phyloP scores from a whole-genome alignment of 2,888 invertebrate species.

The Meghimatium bilineatum region DNA sequence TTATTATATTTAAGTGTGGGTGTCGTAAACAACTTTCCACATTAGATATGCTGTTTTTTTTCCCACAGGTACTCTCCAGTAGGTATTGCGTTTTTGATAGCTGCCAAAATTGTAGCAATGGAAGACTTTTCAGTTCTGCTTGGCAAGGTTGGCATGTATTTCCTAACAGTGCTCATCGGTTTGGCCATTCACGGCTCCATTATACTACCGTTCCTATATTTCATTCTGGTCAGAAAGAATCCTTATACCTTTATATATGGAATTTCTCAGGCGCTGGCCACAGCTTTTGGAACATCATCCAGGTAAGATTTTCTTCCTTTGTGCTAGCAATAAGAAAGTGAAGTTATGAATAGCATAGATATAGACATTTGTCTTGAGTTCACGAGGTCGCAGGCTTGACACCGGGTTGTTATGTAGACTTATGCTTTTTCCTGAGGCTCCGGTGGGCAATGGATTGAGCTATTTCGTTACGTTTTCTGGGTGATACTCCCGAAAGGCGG shows the following conservation, averaged over 20 bases:
- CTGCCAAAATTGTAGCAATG: slow-evolving; percentile 93
- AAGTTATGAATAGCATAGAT: too few species aligned
- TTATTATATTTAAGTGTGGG: too few species aligned
- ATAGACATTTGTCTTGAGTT: too few species aligned
- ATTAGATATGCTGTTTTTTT: not conserved
- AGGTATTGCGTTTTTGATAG: slow-evolving; percentile 79
- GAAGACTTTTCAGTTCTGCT: slow-evolving; percentile 88
- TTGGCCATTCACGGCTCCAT: slow-evolving; percentile 50
- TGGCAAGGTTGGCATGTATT: slow-evolving; percentile 91
- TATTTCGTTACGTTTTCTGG: too few species aligned
- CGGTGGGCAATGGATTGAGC: too few species aligned
- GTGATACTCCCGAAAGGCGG: too few species aligned
- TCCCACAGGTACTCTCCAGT: slow-evolving; percentile 71
- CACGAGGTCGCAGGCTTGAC: too few species aligned
- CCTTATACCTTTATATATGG: slow-evolving; percentile 73
- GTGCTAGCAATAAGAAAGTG: too few species aligned
- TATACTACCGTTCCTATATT: slow-evolving; percentile 47
- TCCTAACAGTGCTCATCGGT: slow-evolving; percentile 51
- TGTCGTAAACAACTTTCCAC: too few species aligned
- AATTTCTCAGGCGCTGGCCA: slow-evolving; percentile 85
- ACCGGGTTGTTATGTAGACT: too few species aligned
- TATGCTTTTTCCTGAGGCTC: too few species aligned
- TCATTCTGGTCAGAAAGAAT: slow-evolving; percentile 62
- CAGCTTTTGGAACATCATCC: slow-evolving; percentile 97
- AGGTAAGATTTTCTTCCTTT: too few species aligned